Evolutionary conservation across 2,888 invertebrate genomes (phyloP), one percentile per base, ranked within the genome.

Genomic region (Lathronympha strigana): DNA sequence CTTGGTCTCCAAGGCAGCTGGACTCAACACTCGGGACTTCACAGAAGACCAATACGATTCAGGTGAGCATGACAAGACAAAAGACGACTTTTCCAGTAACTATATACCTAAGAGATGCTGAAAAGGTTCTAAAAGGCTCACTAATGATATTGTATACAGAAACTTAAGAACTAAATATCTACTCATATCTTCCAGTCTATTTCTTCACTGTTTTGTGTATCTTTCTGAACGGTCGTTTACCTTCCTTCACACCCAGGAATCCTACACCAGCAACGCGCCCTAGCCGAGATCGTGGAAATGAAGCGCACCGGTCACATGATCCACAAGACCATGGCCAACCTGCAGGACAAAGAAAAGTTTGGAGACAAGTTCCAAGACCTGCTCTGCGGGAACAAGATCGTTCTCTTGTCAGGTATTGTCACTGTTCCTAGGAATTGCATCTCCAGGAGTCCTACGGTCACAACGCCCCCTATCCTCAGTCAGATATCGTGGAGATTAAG

Each of bases 271-370:
- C 92, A 93, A 76, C 81, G 93, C 70, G 92, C 88, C 0, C 71
- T 93, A 55, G 90, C 92, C 0, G 92, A 92, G 72, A 90, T 92
- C 1, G 90, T 92, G 43, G 92, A 92, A 77, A 92, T 92, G 92
- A 91, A 91, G 72, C 76, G 91, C 15, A 92, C 89, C 0, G 91
- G 90, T 0, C 92, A 92, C 69, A 77, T 90, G 76, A 85, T 92
- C 47, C 91, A 91, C 51, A 90, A 86, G 73, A 83, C 88, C 0
- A 87, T 90, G 88, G 88, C 81, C 13, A 90, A 92, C 68, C 80
- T 91, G 1, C 81, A 84, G 70, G 85, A 86, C 2, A 84, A 83
- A 69, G 79, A 83, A 63, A 83, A 79, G 38, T 68, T 79, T 15
- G 81, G 79, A 0, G 81, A 86, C 9, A 87, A 87, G 72, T 87